Evolutionary conservation across 2,797 vertebrate species (phyloP).

Genomic region (Salarias fasciatus): DNA sequence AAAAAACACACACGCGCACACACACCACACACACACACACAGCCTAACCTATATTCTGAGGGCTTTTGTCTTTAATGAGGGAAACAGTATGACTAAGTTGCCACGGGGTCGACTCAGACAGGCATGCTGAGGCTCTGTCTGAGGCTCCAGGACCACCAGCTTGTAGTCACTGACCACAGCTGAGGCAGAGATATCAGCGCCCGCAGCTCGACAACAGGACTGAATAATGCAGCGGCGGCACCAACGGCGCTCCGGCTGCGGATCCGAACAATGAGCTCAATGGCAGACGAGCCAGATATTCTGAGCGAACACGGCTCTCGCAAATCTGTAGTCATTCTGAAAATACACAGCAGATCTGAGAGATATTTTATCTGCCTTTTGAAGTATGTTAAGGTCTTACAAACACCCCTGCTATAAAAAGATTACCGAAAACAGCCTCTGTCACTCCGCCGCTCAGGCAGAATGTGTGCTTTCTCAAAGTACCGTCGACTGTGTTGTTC

Average conservation of each 20-base stretch:
- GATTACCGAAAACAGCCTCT: conserved; percentile 13
- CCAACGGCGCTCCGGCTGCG: conserved; percentile 9
- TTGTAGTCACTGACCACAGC: conserved; percentile 33
- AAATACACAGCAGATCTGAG: conserved; percentile 7
- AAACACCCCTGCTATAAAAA: not conserved
- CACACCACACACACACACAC: too few relatives aligned
- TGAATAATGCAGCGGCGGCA: conserved; percentile 26
- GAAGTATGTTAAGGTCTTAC: not conserved
- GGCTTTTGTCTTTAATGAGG: conserved; percentile 56
- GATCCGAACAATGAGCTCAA: too few relatives aligned
- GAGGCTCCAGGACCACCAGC: conserved; percentile 51
- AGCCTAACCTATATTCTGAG: conserved; percentile 38
- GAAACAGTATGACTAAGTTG: conserved; percentile 53
- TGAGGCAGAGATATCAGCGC: conserved; percentile 38
- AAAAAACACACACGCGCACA: too few relatives aligned
- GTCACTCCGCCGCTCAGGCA: conserved; percentile 17
- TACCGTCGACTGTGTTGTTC: conserved; percentile 43
- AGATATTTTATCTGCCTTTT: conserved; percentile 1
- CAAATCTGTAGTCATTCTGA: not conserved
- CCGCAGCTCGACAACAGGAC: conserved; percentile 15
- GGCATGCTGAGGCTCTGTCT: conserved; percentile 57
- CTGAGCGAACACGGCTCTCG: too few relatives aligned
- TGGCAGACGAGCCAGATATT: too few relatives aligned
- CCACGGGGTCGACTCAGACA: conserved; percentile 36
- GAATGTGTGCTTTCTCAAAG: conserved; percentile 21